phyloP scores from a whole-genome alignment of 2,113 vertebrate species.

The Petaurus breviceps region DNA sequence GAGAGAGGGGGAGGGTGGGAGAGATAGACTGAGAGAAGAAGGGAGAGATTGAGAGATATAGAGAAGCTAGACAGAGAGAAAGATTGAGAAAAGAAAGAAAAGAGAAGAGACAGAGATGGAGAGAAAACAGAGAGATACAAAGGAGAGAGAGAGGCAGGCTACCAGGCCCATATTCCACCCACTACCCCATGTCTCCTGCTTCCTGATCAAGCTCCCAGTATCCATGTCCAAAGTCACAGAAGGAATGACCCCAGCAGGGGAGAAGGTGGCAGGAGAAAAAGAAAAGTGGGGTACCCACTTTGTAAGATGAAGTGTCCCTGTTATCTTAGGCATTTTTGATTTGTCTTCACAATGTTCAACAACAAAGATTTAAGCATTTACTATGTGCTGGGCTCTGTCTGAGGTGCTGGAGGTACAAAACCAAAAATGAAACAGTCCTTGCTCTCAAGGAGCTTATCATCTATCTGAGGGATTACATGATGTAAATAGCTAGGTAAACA shows the following conservation, averaged over 20 bases:
- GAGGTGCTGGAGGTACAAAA: not conserved
- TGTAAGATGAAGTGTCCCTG: not conserved
- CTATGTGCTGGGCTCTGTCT: not conserved
- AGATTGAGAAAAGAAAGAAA: no score
- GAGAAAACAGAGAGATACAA: not conserved
- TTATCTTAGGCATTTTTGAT: not conserved
- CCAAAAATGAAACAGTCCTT: not conserved
- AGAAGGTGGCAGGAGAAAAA: not conserved
- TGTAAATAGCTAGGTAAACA: not conserved
- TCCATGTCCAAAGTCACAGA: not conserved
- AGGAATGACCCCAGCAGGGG: not conserved
- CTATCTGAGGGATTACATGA: not conserved
- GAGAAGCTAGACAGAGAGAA: no score
- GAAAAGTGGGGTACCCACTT: not conserved
- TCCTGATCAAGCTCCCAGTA: not conserved
- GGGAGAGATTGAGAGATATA: no score
- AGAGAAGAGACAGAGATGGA: not conserved
- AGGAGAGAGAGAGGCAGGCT: not conserved
- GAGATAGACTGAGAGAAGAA: not conserved
- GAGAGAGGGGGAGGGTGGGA: not conserved
- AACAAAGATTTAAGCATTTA: not conserved
- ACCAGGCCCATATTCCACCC: no score
- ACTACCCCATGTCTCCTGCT: not conserved
- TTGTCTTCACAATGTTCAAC: no score
- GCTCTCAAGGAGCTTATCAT: no score